phyloP scores from a whole-genome alignment of 2,888 invertebrate genomes.

The Barypeithes pellucidus region DNA sequence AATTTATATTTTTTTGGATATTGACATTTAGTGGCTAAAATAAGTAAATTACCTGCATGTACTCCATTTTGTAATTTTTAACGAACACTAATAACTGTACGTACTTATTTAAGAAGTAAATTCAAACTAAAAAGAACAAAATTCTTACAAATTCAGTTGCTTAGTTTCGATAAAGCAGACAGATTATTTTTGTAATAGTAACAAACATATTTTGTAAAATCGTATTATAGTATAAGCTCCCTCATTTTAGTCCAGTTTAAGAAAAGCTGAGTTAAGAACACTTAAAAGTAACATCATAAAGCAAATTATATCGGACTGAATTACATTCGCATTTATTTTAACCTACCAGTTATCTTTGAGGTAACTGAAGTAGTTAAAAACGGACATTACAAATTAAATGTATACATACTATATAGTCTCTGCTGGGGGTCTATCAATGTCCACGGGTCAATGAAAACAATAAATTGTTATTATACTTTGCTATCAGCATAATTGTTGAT shows the following conservation, averaged over 20 bases:
- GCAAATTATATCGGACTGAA: background rate
- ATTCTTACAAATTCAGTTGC: background rate
- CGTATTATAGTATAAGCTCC: background rate
- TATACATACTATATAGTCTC: slow-evolving; percentile 22
- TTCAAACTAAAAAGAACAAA: background rate
- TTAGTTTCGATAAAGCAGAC: background rate
- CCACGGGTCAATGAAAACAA: slow-evolving; percentile 40
- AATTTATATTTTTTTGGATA: no score
- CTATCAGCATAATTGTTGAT: slow-evolving; percentile 31
- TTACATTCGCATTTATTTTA: background rate
- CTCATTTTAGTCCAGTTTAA: background rate
- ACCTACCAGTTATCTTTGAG: background rate
- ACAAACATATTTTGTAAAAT: slow-evolving; percentile 1
- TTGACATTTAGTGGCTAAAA: no score
- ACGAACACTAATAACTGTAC: background rate
- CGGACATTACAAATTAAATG: slow-evolving; percentile 6
- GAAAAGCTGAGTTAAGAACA: background rate
- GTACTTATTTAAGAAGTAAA: no score
- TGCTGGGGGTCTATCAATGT: slow-evolving; percentile 44
- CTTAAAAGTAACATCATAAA: background rate
- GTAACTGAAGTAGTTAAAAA: background rate
- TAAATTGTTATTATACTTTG: slow-evolving; percentile 30
- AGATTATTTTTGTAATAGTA: background rate
- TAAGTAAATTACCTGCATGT: slow-evolving; percentile 8
- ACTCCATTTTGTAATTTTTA: slow-evolving; percentile 5